A percentile compares a stretch with the other conserved stretches of the same genome.
Evolutionary conservation across 1,140 invertebrate genomes (phyloP).

Genomic region (Elymnias hypermnestra): DNA sequence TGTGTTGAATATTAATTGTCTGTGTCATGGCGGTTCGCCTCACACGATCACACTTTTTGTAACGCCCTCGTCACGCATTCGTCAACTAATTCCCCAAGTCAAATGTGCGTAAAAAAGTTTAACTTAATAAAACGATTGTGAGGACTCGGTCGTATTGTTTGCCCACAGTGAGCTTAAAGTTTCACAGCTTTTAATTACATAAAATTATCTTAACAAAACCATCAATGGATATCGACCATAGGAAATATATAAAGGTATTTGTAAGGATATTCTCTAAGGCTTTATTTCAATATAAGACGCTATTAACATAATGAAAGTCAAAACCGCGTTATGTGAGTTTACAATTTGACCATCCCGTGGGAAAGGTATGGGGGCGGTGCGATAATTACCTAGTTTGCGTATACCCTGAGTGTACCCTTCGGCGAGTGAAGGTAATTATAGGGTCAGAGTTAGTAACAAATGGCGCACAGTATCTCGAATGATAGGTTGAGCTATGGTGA

Average conservation of each 20-base stretch:
- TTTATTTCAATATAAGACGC: conserved; percentile 41
- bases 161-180: too few species aligned
- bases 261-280: conserved; percentile 32
- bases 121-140: too few species aligned
- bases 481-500: conserved; percentile 33
- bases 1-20: too few species aligned
- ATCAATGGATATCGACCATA: conserved; percentile 22
- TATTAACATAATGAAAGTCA: conserved; percentile 29
- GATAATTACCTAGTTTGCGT: conserved; percentile 64
- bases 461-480: conserved; percentile 16
- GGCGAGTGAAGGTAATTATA: conserved; percentile 52
- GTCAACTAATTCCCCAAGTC: too few species aligned
- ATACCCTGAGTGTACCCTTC: conserved; percentile 44
- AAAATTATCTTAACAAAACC: neutral
- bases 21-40: too few species aligned
- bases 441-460: conserved; percentile 12
- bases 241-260: conserved; percentile 27
- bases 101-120: too few species aligned
- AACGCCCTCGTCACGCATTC: too few species aligned
- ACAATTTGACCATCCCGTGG: conserved; percentile 59
- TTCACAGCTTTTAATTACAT: too few species aligned
- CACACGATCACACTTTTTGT: too few species aligned
- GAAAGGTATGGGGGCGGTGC: conserved; percentile 51
- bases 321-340: conserved; percentile 49
- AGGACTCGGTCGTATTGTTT: too few species aligned